These are phyloP conservation scores for Salvelinus sp. DNA, from an alignment of 2,113 vertebrate species.

Conservation along the genomic window DNA sequence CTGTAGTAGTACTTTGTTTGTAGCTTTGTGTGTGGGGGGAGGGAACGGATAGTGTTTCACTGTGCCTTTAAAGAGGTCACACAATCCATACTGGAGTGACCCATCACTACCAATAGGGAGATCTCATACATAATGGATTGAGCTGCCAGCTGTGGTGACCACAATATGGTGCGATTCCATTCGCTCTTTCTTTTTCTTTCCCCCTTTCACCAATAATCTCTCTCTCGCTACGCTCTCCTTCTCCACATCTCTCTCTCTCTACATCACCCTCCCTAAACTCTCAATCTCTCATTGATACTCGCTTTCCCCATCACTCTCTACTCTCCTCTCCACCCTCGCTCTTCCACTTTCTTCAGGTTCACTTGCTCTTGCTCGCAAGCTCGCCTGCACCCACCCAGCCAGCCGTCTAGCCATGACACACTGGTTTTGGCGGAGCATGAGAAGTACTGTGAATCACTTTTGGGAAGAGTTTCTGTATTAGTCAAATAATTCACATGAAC, in stretches of 20 bases:
- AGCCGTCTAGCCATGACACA: not conserved
- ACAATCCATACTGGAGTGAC: not conserved
- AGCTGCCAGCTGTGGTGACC: not conserved
- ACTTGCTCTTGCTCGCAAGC: not conserved
- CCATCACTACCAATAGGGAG: not conserved
- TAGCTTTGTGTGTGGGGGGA: too few species aligned
- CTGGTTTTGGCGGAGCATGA: not conserved
- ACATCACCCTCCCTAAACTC: not conserved
- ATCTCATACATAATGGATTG: not conserved
- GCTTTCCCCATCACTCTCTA: not conserved
- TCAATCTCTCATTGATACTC: not conserved
- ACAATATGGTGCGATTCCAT: not conserved
- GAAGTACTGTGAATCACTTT: not conserved
- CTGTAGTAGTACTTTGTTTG: too few species aligned
- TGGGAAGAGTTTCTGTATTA: not conserved
- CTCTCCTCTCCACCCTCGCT: not conserved
- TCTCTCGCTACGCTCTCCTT: not conserved
- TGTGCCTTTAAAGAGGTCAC: not conserved
- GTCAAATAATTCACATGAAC: not conserved
- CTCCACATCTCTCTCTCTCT: not conserved
- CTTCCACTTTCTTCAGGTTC: not conserved
- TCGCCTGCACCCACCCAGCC: not conserved
- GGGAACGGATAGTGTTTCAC: too few species aligned
- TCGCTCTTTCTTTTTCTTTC: not conserved
- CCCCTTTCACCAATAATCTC: not conserved